Evolutionary conservation across 2,113 vertebrate species (phyloP).

Genomic region (Colinus virginianus): DNA sequence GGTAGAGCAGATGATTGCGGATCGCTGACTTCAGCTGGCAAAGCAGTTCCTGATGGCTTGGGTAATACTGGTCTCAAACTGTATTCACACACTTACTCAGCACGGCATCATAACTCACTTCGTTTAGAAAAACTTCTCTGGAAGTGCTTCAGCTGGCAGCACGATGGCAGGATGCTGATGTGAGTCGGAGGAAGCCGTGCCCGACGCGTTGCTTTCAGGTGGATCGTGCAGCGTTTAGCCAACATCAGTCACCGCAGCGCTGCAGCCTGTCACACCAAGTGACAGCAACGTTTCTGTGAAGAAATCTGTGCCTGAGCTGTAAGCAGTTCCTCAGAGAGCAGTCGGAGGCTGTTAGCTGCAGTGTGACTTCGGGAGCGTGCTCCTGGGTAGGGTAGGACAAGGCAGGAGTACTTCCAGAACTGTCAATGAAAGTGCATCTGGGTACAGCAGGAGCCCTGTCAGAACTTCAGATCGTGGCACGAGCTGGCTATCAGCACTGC

Average conservation of each 20-base stretch:
- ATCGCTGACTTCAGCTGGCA: constrained; percentile 51
- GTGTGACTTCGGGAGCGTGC: neutral
- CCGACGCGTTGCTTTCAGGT: neutral
- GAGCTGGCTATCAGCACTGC: neutral
- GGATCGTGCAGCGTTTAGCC: neutral
- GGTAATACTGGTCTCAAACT: constrained; percentile 34
- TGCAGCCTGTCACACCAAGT: neutral
- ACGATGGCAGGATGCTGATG: neutral
- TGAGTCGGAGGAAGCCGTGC: neutral
- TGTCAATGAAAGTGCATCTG: neutral
- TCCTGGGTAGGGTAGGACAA: neutral
- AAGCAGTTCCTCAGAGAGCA: neutral
- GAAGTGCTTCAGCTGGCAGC: neutral
- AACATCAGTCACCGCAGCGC: rapidly evolving
- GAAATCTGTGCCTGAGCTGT: neutral
- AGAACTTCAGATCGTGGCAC: neutral
- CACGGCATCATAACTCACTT: neutral
- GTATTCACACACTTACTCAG: constrained; percentile 27
- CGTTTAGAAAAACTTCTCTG: neutral
- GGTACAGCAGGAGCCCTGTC: neutral
- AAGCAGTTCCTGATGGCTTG: constrained; percentile 65
- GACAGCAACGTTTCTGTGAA: rapidly evolving
- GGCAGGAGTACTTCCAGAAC: neutral
- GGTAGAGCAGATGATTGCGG: constrained; percentile 39
- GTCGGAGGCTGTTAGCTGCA: neutral